These are phyloP conservation scores for Neolamprologus hecqui DNA, from an alignment of 2,113 vertebrate genomes.

Conservation along the genomic window DNA sequence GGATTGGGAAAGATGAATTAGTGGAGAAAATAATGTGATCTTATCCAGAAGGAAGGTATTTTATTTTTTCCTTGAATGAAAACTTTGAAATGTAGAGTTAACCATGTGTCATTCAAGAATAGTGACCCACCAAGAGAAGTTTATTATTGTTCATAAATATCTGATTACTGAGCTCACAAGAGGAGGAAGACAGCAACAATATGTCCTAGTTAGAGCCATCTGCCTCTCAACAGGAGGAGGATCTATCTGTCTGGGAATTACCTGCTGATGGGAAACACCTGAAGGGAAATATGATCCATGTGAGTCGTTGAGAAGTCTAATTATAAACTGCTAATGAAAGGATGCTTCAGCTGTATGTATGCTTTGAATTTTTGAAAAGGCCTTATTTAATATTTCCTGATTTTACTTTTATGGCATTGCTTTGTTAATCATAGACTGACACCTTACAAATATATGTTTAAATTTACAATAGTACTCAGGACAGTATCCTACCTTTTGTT, in stretches of 20 bases:
- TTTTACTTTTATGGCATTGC: neutral
- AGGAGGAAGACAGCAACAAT: constrained; percentile 27
- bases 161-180: constrained; percentile 38
- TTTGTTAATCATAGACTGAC: neutral
- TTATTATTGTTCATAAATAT: constrained; percentile 45
- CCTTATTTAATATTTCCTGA: neutral
- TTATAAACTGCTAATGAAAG: neutral
- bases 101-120: neutral
- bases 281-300: constrained; percentile 14
- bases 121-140: neutral
- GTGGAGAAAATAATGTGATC: neutral
- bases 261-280: constrained; percentile 59
- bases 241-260: constrained; percentile 57
- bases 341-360: neutral
- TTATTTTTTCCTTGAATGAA: neutral
- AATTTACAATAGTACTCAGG: neutral
- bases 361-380: neutral
- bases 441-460: neutral
- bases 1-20: neutral
- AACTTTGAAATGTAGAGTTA: neutral
- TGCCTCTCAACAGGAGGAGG: constrained; percentile 59
- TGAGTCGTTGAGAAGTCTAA: neutral
- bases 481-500: neutral
- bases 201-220: constrained; percentile 50
- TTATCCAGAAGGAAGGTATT: neutral